Evolutionary conservation across 2,797 vertebrate genomes (phyloP).

Genomic region (Xiphophorus birchmanni): DNA sequence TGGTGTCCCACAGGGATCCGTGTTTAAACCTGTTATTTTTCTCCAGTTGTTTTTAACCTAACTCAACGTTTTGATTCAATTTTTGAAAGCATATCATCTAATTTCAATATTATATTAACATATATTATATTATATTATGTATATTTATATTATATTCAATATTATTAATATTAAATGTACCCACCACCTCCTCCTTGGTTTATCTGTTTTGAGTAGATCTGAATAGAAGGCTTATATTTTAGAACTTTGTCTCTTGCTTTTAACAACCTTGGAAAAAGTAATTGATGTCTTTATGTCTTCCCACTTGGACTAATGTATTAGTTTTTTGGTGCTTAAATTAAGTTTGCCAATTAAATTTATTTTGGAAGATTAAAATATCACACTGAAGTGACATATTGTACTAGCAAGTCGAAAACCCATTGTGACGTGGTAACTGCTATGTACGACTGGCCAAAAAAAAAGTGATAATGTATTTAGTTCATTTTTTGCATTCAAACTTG

Average conservation of each 20-base stretch:
- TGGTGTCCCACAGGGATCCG: not conserved
- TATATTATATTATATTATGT: too few species aligned
- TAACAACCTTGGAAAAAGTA: not conserved
- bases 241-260: not conserved
- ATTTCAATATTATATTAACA: not conserved
- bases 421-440: not conserved
- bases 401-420: not conserved
- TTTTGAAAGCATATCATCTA: not conserved
- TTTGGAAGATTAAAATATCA: too few species aligned
- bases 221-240: not conserved
- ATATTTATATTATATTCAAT: too few species aligned
- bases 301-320: not conserved
- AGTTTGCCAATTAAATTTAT: too few species aligned
- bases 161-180: too few species aligned
- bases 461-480: not conserved
- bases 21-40: not conserved
- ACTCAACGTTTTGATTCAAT: not conserved
- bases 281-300: not conserved
- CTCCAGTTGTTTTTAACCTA: not conserved
- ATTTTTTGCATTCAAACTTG: not conserved
- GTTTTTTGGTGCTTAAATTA: not conserved
- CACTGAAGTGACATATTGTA: not conserved
- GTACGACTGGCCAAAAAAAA: not conserved
- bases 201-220: not conserved
- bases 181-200: not conserved